These are phyloP conservation scores for Deilephila porcellus DNA, from an alignment of 2,888 invertebrate genomes.

Conservation along the genomic window DNA sequence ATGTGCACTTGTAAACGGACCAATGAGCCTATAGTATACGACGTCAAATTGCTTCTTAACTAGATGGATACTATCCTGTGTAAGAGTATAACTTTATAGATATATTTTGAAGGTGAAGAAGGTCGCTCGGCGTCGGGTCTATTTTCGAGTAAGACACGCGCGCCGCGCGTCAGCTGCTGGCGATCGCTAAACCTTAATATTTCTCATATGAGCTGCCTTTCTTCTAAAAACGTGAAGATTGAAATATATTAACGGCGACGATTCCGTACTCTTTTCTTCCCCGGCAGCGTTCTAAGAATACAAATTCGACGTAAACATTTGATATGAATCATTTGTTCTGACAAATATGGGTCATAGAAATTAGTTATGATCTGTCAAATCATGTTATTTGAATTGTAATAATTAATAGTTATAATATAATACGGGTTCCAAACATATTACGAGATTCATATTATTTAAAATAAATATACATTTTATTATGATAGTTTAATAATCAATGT, in stretches of 20 bases:
- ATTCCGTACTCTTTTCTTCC: constrained; percentile 45
- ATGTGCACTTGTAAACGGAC: too few species aligned
- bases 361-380: too few species aligned
- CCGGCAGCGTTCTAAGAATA: not conserved
- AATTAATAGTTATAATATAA: too few species aligned
- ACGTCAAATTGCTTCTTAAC: too few species aligned
- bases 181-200: constrained; percentile 77
- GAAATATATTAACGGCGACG: constrained; percentile 42
- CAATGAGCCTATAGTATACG: too few species aligned
- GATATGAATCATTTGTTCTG: not conserved
- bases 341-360: too few species aligned
- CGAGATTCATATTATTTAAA: too few species aligned
- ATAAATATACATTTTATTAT: too few species aligned
- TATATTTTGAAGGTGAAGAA: constrained; percentile 57
- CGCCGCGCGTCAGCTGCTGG: constrained; percentile 71
- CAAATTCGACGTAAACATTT: not conserved
- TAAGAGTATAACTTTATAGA: constrained; percentile 5
- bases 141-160: constrained; percentile 66
- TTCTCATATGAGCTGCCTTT: constrained; percentile 68
- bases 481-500: too few species aligned
- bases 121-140: constrained; percentile 57
- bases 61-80: too few species aligned
- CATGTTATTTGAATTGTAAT: too few species aligned
- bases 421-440: too few species aligned
- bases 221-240: constrained; percentile 56